Evolutionary conservation across 2,797 vertebrate genomes (phyloP), one percentile per base, ranked within the genome.

Genomic region (Parambassis ranga): DNA sequence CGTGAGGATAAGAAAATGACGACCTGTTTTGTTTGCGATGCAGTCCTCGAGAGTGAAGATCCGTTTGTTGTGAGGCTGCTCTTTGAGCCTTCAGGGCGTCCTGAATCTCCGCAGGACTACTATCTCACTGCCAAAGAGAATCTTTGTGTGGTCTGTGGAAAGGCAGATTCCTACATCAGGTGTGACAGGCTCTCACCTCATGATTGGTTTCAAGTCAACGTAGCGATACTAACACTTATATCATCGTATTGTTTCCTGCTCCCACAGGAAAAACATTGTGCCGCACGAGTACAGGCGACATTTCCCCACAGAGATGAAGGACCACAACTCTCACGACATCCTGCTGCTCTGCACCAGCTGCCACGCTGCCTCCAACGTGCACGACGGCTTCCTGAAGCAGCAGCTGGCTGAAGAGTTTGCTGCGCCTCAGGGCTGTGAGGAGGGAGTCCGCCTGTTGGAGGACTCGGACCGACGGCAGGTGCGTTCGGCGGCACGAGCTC

Each of bases 261-360:
- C 42, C 10, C 15, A 0, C 75, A 99, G 97, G 90, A 99, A 99
- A 79, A 99, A 99, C 26, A 91, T 99, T 18, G 94, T 99, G 23
- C 98, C 98, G 0, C 97, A 98, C 0, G 96, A 99, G 69, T 99
- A 99, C 89, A 85, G 97, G 2, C 95, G 95, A 2, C 96, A 99
- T 76, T 99, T 99, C 47, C 98, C 98, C 20, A 87, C 92, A 0
- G 95, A 98, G 88, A 96, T 99, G 96, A 99, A 99, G 85, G 96
- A 98, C 90, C 98, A 99, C 90, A 99, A 96, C 84, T 99, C 96
- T 3, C 98, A 99, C 0, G 98, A 99, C 0, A 96, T 99, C 77
- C 92, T 99, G 79, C 91, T 99, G 3, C 95, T 99, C 11, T 99
- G 98, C 79, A 98, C 96, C 0, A 89, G 93, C 56, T 99, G 98